Base-by-base conservation (phyloP, 2,113 vertebrate genomes). In the Mesembrinibis cayennensis region DNA sequence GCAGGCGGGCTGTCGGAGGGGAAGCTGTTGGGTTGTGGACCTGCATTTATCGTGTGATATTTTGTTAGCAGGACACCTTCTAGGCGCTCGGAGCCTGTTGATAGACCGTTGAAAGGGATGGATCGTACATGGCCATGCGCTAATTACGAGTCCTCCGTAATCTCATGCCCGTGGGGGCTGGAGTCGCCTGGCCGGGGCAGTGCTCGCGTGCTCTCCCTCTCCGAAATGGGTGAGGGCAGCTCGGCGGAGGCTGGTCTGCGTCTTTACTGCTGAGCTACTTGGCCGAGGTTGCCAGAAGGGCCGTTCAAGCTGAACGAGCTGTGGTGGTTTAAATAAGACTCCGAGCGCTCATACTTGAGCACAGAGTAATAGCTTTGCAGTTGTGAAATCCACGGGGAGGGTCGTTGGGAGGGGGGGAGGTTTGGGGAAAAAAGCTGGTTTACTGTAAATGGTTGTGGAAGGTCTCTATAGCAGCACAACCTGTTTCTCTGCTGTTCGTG, bases 91-190 rank as follows among this genome's bases (percentile, higher is more conserved):
- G 50, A 80, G 74, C 44, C 59, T 16, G 34, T 15, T 21, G 66
- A 5, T 9, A 9, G 27, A 8, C 13, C 1, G 0, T 11, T 6
- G 38, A 9, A 55, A 42, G 22, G 14, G 21, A 6, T 8, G 45
- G 34, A 16, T 42, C 4, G 0, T 34, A 6, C 5, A 0, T 8
- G 23, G 70, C 9, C 21, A 6, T 3, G 34, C 2, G 6, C 29
- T 70, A 5, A 29, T 16, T 6, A 1, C 2, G 3, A 30, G 16
- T 38, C 47, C 36, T 50, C 26, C 17, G 0, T 23, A 10, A 19
- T 11, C 17, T 20, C 20, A 0, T 23, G 42, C 23, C 49, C 1
- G 0, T 30, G 30, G 1, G 13, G 40, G 40, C 65, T 71, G 89
- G 58, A 36, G 30, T 8, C 19, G 0, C 36, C 17, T 18, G 5